phyloP scores from a whole-genome alignment of 2,888 invertebrate genomes.

The Platerodrilus igneus region DNA sequence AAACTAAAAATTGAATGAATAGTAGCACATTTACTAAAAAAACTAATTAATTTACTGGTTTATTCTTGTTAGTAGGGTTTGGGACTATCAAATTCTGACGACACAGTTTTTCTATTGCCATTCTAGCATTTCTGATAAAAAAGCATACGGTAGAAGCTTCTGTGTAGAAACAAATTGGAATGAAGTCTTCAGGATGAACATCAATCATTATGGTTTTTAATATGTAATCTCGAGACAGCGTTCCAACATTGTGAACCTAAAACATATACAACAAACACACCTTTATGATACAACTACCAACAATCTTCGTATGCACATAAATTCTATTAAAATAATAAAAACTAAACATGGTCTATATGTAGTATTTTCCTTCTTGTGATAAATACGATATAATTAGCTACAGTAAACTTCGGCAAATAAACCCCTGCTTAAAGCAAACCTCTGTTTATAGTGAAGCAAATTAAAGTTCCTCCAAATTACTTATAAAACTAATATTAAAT shows the following conservation, averaged over 20 bases:
- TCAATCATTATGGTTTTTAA: conserved; percentile 47
- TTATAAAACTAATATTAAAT: too few relatives aligned
- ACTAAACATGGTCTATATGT: too few relatives aligned
- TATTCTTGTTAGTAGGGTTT: conserved; percentile 31
- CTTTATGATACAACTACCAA: too few relatives aligned
- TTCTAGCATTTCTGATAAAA: conserved; percentile 49
- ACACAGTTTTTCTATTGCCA: conserved; percentile 50
- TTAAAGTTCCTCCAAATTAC: too few relatives aligned
- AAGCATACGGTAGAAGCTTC: conserved; percentile 44
- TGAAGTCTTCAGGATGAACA: conserved; percentile 49
- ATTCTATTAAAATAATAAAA: too few relatives aligned
- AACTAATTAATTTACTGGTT: conserved; percentile 30
- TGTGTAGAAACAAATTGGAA: conserved; percentile 48
- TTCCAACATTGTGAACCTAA: conserved; percentile 40
- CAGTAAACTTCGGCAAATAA: too few relatives aligned
- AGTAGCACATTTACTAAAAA: conserved; percentile 3
- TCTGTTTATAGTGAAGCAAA: too few relatives aligned
- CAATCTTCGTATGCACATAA: too few relatives aligned
- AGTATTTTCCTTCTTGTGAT: too few relatives aligned
- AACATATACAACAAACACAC: too few relatives aligned
- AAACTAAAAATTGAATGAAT: conserved; percentile 29
- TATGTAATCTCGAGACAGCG: conserved; percentile 42
- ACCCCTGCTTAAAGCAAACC: too few relatives aligned
- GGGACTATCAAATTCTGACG: conserved; percentile 46
- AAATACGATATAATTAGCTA: too few relatives aligned